Evolutionary conservation across 92 coral and sea anemone genomes (phyloP).

Genomic region (Epizoanthus fatuus): DNA sequence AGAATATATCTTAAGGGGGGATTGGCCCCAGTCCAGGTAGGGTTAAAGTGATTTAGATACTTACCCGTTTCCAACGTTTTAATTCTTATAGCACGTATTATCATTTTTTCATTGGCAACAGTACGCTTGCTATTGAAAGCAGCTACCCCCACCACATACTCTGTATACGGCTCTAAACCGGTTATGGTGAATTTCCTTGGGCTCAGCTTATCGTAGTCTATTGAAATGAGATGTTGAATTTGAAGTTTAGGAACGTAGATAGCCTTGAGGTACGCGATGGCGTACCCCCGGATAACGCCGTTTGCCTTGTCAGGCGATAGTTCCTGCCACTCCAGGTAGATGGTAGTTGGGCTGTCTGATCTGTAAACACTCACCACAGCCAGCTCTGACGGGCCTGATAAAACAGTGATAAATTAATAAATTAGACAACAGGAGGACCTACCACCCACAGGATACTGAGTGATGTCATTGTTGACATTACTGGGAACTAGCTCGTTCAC

Average conservation of each 20-base stretch:
- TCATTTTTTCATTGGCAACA: not conserved
- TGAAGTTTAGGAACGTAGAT: not conserved
- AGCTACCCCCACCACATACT: not conserved
- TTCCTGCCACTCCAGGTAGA: conserved; percentile 8
- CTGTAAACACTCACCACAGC: not conserved
- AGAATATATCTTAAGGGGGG: too few relatives aligned
- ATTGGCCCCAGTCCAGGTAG: too few relatives aligned
- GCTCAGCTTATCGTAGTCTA: too few relatives aligned
- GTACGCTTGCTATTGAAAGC: not conserved
- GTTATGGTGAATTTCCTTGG: not conserved
- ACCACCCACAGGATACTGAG: too few relatives aligned
- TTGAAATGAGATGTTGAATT: not conserved
- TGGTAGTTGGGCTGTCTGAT: not conserved
- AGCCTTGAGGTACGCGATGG: conserved; percentile 11
- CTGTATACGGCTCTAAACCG: not conserved
- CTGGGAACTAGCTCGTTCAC: too few relatives aligned
- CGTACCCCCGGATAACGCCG: conserved; percentile 50
- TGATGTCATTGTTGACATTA: too few relatives aligned
- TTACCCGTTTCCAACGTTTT: too few relatives aligned
- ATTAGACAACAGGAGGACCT: too few relatives aligned
- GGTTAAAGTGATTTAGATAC: too few relatives aligned
- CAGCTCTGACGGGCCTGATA: not conserved
- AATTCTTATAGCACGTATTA: too few relatives aligned
- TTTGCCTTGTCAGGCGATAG: conserved; percentile 17
- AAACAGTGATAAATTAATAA: not conserved